These are phyloP conservation scores for Echinops telfairi DNA, from an alignment of 2,113 vertebrate genomes.

Conservation along the genomic window DNA sequence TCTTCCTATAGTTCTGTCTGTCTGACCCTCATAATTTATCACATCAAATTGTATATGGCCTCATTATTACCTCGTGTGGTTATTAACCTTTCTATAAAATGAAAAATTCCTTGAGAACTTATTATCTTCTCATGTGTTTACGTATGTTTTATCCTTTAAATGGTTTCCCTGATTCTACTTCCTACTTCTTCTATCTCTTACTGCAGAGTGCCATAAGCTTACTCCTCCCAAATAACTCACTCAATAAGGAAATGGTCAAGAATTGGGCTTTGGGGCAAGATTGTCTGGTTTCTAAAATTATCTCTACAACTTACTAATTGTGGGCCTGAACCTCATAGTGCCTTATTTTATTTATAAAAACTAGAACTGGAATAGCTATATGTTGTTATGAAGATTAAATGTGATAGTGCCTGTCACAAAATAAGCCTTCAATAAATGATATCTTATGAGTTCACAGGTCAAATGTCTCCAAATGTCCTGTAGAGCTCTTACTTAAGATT, in stretches of 20 bases:
- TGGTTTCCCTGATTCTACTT: no score
- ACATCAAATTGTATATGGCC: rapidly evolving
- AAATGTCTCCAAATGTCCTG: neutral
- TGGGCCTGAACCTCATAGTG: no score
- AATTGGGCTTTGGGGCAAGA: neutral
- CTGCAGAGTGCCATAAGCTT: neutral
- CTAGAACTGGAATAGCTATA: neutral
- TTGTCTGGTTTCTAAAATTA: neutral
- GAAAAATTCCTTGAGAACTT: neutral
- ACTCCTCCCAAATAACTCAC: neutral
- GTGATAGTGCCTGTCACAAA: neutral
- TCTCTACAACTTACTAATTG: neutral
- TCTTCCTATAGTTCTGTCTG: neutral
- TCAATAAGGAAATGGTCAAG: rapidly evolving
- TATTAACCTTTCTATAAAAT: no score
- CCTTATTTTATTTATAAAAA: no score
- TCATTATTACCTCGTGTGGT: neutral
- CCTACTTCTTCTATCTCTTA: neutral
- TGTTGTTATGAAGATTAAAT: neutral
- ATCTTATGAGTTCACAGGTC: neutral
- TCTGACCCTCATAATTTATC: no score
- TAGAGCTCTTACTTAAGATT: neutral
- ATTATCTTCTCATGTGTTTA: neutral
- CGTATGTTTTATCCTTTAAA: no score
- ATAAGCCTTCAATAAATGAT: neutral